Evolutionary conservation across 2,888 invertebrate species (phyloP).

Genomic region (Cantharis rustica): DNA sequence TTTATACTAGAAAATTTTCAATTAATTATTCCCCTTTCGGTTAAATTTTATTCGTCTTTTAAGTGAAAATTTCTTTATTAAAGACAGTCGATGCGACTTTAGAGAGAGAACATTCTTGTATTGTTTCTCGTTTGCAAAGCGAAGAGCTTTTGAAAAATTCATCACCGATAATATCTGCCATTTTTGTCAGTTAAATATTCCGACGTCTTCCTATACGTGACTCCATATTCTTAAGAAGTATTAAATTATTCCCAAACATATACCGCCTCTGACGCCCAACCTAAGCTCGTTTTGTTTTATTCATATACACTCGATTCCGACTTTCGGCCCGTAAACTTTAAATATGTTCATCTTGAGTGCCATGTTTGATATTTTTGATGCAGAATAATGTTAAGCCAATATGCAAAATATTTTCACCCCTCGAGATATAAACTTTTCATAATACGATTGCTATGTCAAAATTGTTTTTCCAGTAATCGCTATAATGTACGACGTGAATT

Average conservation of each 20-base stretch:
- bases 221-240: slow-evolving; percentile 52
- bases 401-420: not conserved
- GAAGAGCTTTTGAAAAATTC: slow-evolving; percentile 25
- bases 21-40: slow-evolving; percentile 33
- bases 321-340: slow-evolving; percentile 48
- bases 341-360: slow-evolving; percentile 31
- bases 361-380: slow-evolving; percentile 27
- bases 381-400: slow-evolving; percentile 7
- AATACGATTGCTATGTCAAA: not conserved
- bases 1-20: slow-evolving; percentile 36
- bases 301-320: slow-evolving; percentile 53
- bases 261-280: slow-evolving; percentile 47
- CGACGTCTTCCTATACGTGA: slow-evolving; percentile 50
- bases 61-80: slow-evolving; percentile 17
- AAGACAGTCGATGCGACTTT: slow-evolving; percentile 6
- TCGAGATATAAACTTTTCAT: not conserved
- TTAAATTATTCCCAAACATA: slow-evolving; percentile 52
- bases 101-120: not conserved
- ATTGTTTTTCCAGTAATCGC: not conserved
- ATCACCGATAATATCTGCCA: slow-evolving; percentile 31
- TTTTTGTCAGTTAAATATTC: slow-evolving; percentile 48
- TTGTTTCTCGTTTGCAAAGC: slow-evolving; percentile 19
- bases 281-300: slow-evolving; percentile 54
- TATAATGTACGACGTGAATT: not conserved
- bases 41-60: slow-evolving; percentile 23